Evolutionary conservation across 2,113 vertebrate species (phyloP), one percentile per base, ranked within the genome.

Genomic region (Myxocyprinus asiaticus): DNA sequence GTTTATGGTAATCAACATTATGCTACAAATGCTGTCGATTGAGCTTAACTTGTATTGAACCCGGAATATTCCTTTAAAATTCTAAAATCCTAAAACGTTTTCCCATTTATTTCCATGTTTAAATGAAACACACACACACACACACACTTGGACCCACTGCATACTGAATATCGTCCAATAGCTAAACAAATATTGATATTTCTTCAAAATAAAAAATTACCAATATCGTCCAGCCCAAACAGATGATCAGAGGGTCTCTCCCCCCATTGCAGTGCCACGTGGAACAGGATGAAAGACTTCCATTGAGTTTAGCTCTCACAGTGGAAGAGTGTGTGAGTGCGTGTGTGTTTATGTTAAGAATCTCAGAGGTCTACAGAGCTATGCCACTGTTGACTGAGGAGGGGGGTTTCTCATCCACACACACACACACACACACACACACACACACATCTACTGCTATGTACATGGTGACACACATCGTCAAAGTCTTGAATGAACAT

Each of bases 311-410:
- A 33, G 22, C 22, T 33, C 22, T 33, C 22, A 65, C 64, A 69
- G 68, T 42, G 45, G 48, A 33, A 66, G 67, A 45, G 81, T 82
- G 73, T 69, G 73, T 3, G 22, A 33, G 22, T 14, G 56, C 42
- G 67, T 51, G 67, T 44, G 77, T 76, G 64, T 80, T 72, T 85
- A 68, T 82, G 81, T 73, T 77, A 80, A 72, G 68, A 81, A 81
- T 77, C 74, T 80, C 53, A 14, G 22, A 80, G 62, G 76, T 62
- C 65, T 67, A 72, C 33, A 72, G 22, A 33, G 58, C 67, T 61
- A 71, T 83, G 73, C 44, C 45, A 67, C 78, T 67, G 71, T 76
- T 80, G 7, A 68, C 56, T 14, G 53, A 68, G 55, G 45, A 22
- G 17, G 63, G 22, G 22, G 22, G 33, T 67, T 83, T 73, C 69